phyloP scores from a whole-genome alignment of 2,888 invertebrate genomes.

The Leuctra nigra region DNA sequence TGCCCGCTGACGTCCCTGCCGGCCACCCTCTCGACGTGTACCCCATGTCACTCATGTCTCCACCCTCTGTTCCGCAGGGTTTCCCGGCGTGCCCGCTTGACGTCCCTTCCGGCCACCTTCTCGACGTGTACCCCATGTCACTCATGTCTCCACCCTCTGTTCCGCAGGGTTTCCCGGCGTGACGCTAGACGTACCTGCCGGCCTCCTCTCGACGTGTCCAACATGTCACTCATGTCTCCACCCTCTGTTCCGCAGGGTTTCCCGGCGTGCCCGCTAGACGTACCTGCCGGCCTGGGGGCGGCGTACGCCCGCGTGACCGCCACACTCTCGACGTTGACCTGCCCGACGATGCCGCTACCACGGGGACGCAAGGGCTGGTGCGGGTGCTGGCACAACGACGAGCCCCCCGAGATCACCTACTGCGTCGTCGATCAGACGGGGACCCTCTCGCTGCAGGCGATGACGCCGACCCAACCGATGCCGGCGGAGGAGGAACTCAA shows the following conservation, averaged over 20 bases:
- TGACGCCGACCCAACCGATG: constrained; percentile 91
- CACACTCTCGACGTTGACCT: constrained; percentile 17
- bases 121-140: no score
- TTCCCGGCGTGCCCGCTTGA: no score
- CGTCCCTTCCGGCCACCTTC: no score
- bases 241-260: constrained; percentile 53
- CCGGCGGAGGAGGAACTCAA: constrained; percentile 89
- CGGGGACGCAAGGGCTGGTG: constrained; percentile 47
- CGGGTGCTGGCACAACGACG: constrained; percentile 87
- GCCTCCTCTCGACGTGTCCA: no score
- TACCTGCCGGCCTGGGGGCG: constrained; percentile 58
- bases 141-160: no score
- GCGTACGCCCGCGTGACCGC: constrained; percentile 23
- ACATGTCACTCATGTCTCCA: no score
- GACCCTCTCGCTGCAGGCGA: constrained; percentile 75
- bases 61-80: no score
- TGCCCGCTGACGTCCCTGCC: no score
- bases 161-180: no score
- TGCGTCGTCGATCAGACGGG: constrained; percentile 89
- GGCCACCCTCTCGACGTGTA: no score
- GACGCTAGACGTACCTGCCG: no score
- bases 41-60: no score
- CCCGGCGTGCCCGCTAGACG: constrained; percentile 59
- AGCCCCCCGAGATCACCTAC: constrained; percentile 92
- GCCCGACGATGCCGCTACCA: constrained; percentile 24